Conservation (phyloP, 2,113 vertebrate genomes). For the Zapus hudsonius region DNA sequence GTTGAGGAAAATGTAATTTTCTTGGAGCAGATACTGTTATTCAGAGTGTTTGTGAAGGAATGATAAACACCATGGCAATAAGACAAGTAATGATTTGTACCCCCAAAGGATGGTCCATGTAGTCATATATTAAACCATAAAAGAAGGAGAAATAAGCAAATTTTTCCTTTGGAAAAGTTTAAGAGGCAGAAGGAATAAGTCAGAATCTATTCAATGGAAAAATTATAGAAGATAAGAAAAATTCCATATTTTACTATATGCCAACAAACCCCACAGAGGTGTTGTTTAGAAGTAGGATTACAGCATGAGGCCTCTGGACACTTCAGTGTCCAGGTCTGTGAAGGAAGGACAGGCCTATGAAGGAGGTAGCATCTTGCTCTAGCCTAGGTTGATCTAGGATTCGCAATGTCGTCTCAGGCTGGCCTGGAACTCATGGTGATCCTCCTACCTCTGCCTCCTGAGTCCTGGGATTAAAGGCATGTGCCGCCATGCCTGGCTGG, state of each 20-base stretch:
- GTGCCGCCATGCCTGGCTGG: too few species aligned
- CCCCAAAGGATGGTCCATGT: not conserved
- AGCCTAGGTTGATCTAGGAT: too few species aligned
- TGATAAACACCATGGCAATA: constrained; percentile 33
- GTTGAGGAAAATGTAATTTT: not conserved
- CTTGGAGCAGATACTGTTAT: constrained; percentile 34
- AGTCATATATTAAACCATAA: constrained; percentile 38
- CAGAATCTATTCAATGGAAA: constrained; percentile 40
- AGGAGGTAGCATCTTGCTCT: too few species aligned
- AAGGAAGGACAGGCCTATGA: too few species aligned
- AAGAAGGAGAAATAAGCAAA: not conserved
- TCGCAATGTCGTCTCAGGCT: too few species aligned
- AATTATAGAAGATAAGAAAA: constrained; percentile 5
- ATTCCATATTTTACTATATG: not conserved
- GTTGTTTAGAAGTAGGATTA: not conserved
- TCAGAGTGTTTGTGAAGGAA: constrained; percentile 39
- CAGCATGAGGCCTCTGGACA: not conserved
- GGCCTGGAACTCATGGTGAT: too few species aligned
- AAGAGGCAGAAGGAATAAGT: constrained; percentile 48
- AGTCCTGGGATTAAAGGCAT: too few species aligned
- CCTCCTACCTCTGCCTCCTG: too few species aligned
- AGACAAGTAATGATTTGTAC: constrained; percentile 37
- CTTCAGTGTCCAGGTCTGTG: not conserved
- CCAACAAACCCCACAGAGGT: not conserved
- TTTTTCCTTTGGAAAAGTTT: constrained; percentile 50